phyloP scores from a whole-genome alignment of 1,140 invertebrate genomes.

The Tribolium madens region DNA sequence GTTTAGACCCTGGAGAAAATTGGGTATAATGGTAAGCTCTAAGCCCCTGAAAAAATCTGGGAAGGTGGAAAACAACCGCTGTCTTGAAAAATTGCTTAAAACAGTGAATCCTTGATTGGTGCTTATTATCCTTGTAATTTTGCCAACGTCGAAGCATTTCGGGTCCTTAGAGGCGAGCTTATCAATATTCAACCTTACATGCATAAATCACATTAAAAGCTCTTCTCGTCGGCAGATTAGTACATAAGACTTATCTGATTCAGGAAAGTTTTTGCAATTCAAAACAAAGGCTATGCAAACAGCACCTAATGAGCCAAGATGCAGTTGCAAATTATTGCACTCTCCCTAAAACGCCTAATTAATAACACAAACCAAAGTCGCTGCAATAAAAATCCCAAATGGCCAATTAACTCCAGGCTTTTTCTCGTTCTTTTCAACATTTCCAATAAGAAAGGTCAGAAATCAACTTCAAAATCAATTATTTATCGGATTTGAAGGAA shows the following conservation, averaged over 20 bases:
- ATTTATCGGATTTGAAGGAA: not conserved
- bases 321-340: constrained; percentile 30
- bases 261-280: constrained; percentile 36
- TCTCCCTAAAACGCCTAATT: constrained; percentile 7
- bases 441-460: not conserved
- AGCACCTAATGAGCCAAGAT: constrained; percentile 9
- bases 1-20: not conserved
- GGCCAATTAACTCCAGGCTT: constrained; percentile 3
- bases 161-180: not conserved
- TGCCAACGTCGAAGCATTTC: not conserved
- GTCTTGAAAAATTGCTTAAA: not conserved
- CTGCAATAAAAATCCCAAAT: constrained; percentile 12
- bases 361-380: constrained; percentile 23
- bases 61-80: not conserved
- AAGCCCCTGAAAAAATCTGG: not conserved
- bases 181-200: constrained; percentile 29
- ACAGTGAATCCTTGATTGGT: not conserved
- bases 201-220: constrained; percentile 35
- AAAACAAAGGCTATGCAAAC: constrained; percentile 27
- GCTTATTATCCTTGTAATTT: constrained; percentile 16
- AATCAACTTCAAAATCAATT: constrained; percentile 2
- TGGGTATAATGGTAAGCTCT: not conserved
- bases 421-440: not conserved
- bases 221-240: constrained; percentile 32
- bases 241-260: constrained; percentile 30